Percentiles rank a stretch among this genome's conserved stretches.
phyloP scores from a whole-genome alignment of 2,797 vertebrate species.

The Acanthiza pusilla region DNA sequence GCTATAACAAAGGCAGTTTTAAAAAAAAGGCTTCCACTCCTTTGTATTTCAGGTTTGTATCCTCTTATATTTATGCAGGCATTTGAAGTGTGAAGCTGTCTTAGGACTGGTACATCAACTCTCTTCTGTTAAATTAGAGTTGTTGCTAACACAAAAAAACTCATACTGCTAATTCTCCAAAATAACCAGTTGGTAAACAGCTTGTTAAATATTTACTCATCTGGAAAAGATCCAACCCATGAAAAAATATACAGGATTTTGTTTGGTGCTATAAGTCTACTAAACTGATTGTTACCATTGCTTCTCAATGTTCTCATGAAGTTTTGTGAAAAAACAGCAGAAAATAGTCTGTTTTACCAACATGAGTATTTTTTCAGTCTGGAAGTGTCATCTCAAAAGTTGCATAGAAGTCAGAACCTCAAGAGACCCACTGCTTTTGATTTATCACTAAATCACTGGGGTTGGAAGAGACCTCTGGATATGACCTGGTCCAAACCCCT shows the following conservation, averaged over 20 bases:
- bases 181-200: conserved; percentile 42
- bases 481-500: background rate
- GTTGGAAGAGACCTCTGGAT: background rate
- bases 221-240: background rate
- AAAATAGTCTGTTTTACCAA: background rate
- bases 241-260: background rate
- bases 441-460: background rate
- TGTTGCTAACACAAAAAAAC: background rate
- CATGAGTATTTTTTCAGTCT: background rate
- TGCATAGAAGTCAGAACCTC: background rate
- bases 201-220: conserved; percentile 24
- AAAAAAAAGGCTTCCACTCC: background rate
- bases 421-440: background rate
- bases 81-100: background rate
- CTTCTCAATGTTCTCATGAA: background rate
- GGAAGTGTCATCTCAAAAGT: background rate
- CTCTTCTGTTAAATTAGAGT: background rate
- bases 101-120: background rate
- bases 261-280: background rate
- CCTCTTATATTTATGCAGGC: background rate
- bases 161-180: background rate
- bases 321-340: background rate
- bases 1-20: background rate
- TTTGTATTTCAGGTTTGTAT: background rate
- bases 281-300: background rate